Conservation (phyloP, 2,888 invertebrate species). For the Acleris emargana region DNA sequence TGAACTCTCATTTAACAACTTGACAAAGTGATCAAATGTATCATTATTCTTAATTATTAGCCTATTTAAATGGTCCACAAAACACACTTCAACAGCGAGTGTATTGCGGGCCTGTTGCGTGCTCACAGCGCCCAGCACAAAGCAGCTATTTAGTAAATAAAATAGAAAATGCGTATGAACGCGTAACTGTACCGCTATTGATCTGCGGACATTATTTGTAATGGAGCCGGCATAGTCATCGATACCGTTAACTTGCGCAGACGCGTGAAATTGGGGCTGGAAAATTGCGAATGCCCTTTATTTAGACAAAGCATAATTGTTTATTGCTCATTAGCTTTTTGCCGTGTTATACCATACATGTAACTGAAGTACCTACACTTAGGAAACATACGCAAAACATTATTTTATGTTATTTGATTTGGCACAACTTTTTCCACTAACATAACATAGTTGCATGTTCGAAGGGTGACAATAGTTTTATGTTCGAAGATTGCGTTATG, state of each 20-base stretch:
- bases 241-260: constrained; percentile 67
- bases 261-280: constrained; percentile 63
- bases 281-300: constrained; percentile 42
- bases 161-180: constrained; percentile 41
- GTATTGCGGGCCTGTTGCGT: not conserved
- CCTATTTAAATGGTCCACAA: not conserved
- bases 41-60: no score
- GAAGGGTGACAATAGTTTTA: no score
- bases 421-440: no score
- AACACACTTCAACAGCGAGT: not conserved
- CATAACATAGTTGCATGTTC: no score
- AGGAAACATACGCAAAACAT: no score
- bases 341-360: no score
- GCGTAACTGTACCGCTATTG: constrained; percentile 61
- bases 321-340: no score
- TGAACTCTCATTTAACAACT: no score
- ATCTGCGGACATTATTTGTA: constrained; percentile 61
- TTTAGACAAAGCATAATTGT: not conserved
- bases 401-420: no score
- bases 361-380: no score
- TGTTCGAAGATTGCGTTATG: no score
- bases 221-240: constrained; percentile 58
- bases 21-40: no score
- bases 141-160: constrained; percentile 39
- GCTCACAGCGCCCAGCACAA: constrained; percentile 38